These are phyloP conservation scores for Conchocele bisecta DNA, from an alignment of 2,888 invertebrate genomes.

Conservation along the genomic window DNA sequence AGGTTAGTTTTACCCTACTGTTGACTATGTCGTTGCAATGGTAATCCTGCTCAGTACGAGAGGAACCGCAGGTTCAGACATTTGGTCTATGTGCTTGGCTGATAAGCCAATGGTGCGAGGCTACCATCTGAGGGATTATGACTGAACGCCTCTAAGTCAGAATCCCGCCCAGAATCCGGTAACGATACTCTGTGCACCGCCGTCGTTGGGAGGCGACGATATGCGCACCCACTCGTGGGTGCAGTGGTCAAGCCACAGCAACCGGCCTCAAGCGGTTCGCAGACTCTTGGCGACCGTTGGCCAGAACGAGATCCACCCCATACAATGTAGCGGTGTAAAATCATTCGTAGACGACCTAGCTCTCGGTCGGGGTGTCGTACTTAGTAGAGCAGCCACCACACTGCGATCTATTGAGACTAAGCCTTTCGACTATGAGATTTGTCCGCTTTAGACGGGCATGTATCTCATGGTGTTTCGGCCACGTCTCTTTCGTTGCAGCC, in stretches of 20 bases:
- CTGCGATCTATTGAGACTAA: too few species aligned
- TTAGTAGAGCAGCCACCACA: conserved; percentile 86
- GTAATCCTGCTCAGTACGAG: conserved; percentile 74
- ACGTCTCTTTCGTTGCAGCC: too few species aligned
- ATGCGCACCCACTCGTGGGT: background rate
- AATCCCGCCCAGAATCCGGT: conserved; percentile 86
- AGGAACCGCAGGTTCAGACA: conserved; percentile 86
- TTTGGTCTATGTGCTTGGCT: conserved; percentile 85
- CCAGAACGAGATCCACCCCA: conserved; percentile 83
- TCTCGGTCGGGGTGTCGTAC: conserved; percentile 87
- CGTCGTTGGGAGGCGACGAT: conserved; percentile 17
- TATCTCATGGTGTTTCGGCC: too few species aligned
- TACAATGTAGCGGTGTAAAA: too few species aligned
- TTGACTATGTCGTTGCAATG: conserved; percentile 67
- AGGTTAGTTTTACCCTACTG: conserved; percentile 87
- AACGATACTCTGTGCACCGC: conserved; percentile 57
- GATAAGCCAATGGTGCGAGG: conserved; percentile 5
- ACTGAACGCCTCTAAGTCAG: conserved; percentile 85
- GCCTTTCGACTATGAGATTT: too few species aligned
- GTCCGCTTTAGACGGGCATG: too few species aligned
- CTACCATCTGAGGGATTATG: conserved; percentile 84
- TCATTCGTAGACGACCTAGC: conserved; percentile 87
- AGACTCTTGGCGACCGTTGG: too few species aligned
- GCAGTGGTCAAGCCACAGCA: conserved; percentile 32
- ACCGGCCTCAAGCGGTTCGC: too few species aligned